These are phyloP conservation scores for Tipula vernalis DNA, from an alignment of 2,888 invertebrate genomes.

Conservation along the genomic window DNA sequence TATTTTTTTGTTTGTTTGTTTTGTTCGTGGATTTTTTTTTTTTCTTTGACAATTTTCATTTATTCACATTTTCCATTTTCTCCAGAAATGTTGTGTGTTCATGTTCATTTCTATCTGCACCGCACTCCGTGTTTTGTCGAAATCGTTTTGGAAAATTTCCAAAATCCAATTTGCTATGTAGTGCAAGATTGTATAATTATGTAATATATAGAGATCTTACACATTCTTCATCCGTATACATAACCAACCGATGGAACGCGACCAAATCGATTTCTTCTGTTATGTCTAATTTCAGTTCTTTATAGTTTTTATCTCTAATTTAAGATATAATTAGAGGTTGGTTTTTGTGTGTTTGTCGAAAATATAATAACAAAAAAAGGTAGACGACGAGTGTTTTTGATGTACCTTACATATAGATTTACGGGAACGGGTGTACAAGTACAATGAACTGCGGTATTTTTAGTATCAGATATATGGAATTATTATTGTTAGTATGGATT, in stretches of 20 bases:
- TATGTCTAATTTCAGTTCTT: background rate
- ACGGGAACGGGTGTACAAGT: background rate
- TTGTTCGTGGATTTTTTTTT: background rate
- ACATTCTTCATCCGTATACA: background rate
- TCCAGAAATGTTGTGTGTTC: background rate
- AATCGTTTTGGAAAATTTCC: background rate
- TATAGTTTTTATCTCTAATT: background rate
- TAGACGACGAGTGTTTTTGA: background rate
- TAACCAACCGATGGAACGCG: background rate
- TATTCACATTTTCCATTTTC: background rate
- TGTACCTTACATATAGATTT: background rate
- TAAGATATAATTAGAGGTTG: background rate
- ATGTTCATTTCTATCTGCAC: background rate
- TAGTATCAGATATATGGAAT: background rate
- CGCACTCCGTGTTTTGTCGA: background rate
- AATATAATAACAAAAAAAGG: background rate
- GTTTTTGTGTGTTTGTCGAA: background rate
- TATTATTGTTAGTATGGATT: background rate
- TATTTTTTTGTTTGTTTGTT: background rate
- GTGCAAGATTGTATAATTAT: background rate
- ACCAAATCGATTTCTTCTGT: background rate
- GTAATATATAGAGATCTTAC: background rate
- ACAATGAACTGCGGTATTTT: background rate
- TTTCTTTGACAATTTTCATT: background rate
- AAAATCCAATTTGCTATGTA: too few species aligned